Percentiles rank a stretch among this genome's conserved stretches.
Evolutionary conservation across 2,888 invertebrate genomes (phyloP).

Genomic region (Pheosia gnoma): DNA sequence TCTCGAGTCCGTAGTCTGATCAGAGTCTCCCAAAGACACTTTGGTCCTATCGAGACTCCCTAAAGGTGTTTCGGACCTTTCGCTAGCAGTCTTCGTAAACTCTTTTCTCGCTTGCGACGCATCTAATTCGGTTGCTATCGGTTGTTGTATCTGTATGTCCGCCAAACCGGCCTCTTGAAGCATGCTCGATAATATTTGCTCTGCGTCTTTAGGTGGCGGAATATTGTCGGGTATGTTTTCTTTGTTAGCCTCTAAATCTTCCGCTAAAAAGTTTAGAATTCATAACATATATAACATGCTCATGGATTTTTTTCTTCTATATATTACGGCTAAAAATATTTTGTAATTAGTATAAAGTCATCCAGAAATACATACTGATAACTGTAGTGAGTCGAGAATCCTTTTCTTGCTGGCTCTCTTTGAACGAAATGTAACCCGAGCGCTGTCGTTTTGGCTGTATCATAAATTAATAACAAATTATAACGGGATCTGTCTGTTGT

Average conservation of each 20-base stretch:
- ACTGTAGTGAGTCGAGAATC: slow-evolving; percentile 30
- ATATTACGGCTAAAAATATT: too few species aligned
- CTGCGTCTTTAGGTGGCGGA: slow-evolving; percentile 30
- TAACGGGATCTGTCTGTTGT: too few species aligned
- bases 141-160: slow-evolving; percentile 37
- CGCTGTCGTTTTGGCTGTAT: slow-evolving; percentile 56
- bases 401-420: slow-evolving; percentile 39
- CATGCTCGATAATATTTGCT: slow-evolving; percentile 48
- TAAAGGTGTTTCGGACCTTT: slow-evolving; percentile 61
- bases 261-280: background rate
- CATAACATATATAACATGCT: too few species aligned
- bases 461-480: slow-evolving; percentile 21
- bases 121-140: slow-evolving; percentile 14
- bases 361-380: slow-evolving; percentile 26
- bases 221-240: slow-evolving; percentile 58
- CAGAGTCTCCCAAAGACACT: slow-evolving; percentile 73
- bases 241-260: slow-evolving; percentile 49
- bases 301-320: too few species aligned
- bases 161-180: slow-evolving; percentile 61
- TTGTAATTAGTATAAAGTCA: too few species aligned
- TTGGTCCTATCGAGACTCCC: slow-evolving; percentile 74
- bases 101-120: slow-evolving; percentile 15
- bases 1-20: slow-evolving; percentile 62
- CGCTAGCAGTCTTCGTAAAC: slow-evolving; percentile 39
- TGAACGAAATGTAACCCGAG: slow-evolving; percentile 48